Percentiles rank a stretch among this genome's conserved stretches.
Conservation (phyloP, 1,140 invertebrate genomes). For the Arctopsyche grandis region DNA sequence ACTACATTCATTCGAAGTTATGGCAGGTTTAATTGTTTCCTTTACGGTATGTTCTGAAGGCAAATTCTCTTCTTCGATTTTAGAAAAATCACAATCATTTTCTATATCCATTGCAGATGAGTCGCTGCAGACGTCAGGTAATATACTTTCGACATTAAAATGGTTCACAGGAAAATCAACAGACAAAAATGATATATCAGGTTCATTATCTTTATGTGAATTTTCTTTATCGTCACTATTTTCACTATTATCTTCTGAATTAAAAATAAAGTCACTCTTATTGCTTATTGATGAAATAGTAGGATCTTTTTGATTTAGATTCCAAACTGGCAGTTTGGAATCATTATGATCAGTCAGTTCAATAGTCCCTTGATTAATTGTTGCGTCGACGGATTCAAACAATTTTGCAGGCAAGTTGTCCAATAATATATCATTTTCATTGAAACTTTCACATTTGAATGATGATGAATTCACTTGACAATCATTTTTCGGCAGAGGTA, state of each 20-base stretch:
- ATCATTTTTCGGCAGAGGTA: slow-evolving; percentile 46
- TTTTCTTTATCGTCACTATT: slow-evolving; percentile 36
- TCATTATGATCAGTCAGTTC: slow-evolving; percentile 44
- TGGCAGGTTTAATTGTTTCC: background rate
- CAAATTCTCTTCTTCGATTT: slow-evolving; percentile 20
- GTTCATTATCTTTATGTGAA: slow-evolving; percentile 41
- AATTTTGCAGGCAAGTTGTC: slow-evolving; percentile 50
- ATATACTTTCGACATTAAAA: background rate
- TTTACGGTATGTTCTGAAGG: background rate
- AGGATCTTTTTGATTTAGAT: slow-evolving; percentile 47
- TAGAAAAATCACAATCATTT: slow-evolving; percentile 32
- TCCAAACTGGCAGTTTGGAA: slow-evolving; percentile 46
- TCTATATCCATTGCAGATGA: slow-evolving; percentile 36
- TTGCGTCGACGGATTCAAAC: slow-evolving; percentile 49
- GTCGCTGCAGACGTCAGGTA: slow-evolving; percentile 30
- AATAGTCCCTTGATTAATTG: slow-evolving; percentile 32
- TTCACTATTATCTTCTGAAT: slow-evolving; percentile 42
- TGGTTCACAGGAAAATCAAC: slow-evolving; percentile 43
- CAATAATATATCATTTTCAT: slow-evolving; percentile 51
- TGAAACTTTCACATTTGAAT: slow-evolving; percentile 54
- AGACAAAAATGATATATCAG: slow-evolving; percentile 49
- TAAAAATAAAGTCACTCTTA: slow-evolving; percentile 47
- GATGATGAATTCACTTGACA: slow-evolving; percentile 49
- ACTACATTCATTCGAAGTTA: slow-evolving; percentile 1
- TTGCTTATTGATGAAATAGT: slow-evolving; percentile 12